phyloP scores from a whole-genome alignment of 2,113 vertebrate species.

The Opisthocomus hoazin region DNA sequence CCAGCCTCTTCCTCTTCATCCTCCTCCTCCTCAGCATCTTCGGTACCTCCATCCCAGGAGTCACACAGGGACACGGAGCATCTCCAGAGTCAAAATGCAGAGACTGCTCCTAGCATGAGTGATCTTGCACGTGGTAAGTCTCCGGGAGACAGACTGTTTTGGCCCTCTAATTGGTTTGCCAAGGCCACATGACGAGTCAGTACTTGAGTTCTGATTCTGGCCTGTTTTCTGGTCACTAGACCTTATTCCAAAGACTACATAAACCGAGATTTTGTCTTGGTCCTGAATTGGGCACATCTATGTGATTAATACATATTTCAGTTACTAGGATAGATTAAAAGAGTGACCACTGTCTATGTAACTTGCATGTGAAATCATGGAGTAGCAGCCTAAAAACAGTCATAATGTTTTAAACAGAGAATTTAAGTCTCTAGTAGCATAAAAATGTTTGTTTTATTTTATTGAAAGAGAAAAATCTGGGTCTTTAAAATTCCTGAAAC shows the following conservation, averaged over 20 bases:
- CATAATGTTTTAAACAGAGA: background rate
- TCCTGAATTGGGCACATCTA: background rate
- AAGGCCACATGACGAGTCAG: background rate
- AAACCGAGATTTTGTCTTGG: background rate
- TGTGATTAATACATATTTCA: background rate
- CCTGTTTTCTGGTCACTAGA: background rate
- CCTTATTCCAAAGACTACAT: background rate
- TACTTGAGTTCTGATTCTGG: background rate
- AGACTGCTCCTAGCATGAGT: slow-evolving; percentile 29
- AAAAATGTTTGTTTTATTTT: background rate
- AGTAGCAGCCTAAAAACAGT: background rate
- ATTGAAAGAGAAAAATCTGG: background rate
- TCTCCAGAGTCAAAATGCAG: background rate
- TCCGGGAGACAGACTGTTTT: background rate
- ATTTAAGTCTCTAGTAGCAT: background rate
- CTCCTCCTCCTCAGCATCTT: slow-evolving; percentile 50
- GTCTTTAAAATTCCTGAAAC: background rate
- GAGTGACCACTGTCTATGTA: background rate
- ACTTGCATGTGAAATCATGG: background rate
- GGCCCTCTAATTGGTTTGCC: rapidly evolving
- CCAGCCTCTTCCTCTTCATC: slow-evolving; percentile 51
- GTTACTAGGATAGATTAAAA: background rate
- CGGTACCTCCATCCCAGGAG: slow-evolving; percentile 30
- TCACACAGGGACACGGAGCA: slow-evolving; percentile 65
- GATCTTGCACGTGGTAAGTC: slow-evolving; percentile 67